Evolutionary conservation across 2,797 vertebrate species (phyloP).

Genomic region (Cyprinodon diabolis): DNA sequence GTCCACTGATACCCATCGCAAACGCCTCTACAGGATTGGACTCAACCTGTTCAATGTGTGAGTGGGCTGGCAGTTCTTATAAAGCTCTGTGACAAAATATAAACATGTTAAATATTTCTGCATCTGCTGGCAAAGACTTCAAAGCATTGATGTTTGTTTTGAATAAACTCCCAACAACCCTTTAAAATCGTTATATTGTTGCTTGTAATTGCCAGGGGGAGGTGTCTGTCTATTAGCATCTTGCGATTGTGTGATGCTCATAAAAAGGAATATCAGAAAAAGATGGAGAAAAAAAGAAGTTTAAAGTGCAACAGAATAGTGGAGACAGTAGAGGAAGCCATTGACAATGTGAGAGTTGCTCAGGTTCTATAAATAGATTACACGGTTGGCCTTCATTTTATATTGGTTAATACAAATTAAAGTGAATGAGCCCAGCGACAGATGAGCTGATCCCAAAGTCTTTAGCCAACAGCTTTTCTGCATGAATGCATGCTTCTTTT

Average conservation of each 20-base stretch:
- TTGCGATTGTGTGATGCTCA: conserved; percentile 38
- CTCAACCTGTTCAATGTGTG: conserved; percentile 99
- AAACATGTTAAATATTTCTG: conserved; percentile 22
- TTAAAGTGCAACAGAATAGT: conserved; percentile 31
- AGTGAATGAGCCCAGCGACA: conserved; percentile 68
- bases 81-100: conserved; percentile 1
- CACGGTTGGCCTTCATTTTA: conserved; percentile 57
- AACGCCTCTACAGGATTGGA: conserved; percentile 96
- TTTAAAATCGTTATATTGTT: conserved; percentile 49
- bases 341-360: conserved; percentile 48
- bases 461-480: conserved; percentile 56
- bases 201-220: conserved; percentile 54
- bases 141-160: conserved; percentile 51
- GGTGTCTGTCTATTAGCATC: conserved; percentile 43
- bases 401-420: conserved; percentile 67
- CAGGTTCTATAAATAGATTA: conserved; percentile 59
- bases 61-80: conserved; percentile 70
- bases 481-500: conserved; percentile 44
- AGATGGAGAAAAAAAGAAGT: background rate
- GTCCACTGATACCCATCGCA: conserved; percentile 97
- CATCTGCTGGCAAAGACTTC: conserved; percentile 44
- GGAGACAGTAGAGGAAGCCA: conserved; percentile 51
- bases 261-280: conserved; percentile 12
- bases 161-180: conserved; percentile 26
- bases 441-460: conserved; percentile 49